Base-by-base conservation (phyloP, 2,113 vertebrate genomes). In the Lathamus discolor region DNA sequence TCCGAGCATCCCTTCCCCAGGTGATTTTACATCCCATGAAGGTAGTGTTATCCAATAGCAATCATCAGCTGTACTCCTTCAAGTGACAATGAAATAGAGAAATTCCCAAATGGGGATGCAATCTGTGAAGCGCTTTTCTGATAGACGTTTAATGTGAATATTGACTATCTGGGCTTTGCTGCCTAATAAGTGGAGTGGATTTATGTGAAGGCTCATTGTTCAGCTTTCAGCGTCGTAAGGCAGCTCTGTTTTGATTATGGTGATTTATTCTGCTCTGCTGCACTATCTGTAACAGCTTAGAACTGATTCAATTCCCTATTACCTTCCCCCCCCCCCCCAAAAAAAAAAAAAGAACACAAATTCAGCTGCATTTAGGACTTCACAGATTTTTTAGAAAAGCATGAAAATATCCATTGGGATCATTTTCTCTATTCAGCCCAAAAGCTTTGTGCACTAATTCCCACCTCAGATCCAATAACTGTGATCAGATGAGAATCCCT, bases 261-360 rank as follows among this genome's bases (percentile, higher is more conserved):
- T 96, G 95, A 95, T 97, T 97, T 94, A 97, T 95, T 90, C 93
- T 93, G 90, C 86, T 91, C 93, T 70, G 93, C 88, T 87, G 95
- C 94, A 49, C 64, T 70, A 28, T 63, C 86, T 80, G 52, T 66
- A 86, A 73, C 87, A 74, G 67, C 82, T 94, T 28, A 54, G 61
- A 86, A 88, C 46, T 37, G n/a, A 62, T 35, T 78, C 92, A 83
- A 61, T 81, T 92, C 93, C 39, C 80, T 57, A n/a, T 55, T 63
- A 70, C 39, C n/a, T 7, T 33, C 64, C 24, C 39, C 61, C 68
- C 64, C 10, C 5, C 11, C 39, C 31, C 22, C 3, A 8, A 35
- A 33, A 55, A 55, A 72, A 49, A 39, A 39, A 39, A 39, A 39
- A 39, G 4, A 10, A 11, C 39, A 19, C 33, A 35, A 35, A 59